These are phyloP conservation scores for Tipula unca DNA, from an alignment of 2,888 invertebrate species.

Conservation along the genomic window DNA sequence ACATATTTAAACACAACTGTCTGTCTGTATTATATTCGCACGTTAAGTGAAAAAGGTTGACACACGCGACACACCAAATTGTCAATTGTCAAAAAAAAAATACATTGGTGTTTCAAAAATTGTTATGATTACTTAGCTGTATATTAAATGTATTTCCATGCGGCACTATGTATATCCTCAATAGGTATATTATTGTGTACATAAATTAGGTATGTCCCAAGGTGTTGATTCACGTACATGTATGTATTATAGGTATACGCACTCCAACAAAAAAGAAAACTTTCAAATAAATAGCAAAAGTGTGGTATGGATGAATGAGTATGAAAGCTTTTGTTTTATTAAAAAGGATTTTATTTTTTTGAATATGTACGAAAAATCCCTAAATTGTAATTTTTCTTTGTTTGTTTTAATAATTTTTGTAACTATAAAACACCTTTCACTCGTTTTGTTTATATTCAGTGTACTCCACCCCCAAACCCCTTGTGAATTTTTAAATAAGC, in stretches of 20 bases:
- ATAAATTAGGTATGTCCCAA: background rate
- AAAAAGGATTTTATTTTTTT: background rate
- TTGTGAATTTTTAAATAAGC: background rate
- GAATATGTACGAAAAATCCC: background rate
- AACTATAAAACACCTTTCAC: background rate
- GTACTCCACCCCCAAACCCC: background rate
- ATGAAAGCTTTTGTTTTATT: background rate
- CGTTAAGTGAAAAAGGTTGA: background rate
- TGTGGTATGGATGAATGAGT: background rate
- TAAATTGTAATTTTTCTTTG: background rate
- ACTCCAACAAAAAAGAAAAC: background rate
- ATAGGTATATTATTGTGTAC: background rate
- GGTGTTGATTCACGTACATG: background rate
- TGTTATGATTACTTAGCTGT: background rate
- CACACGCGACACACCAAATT: background rate
- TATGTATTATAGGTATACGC: background rate
- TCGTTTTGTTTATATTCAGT: background rate
- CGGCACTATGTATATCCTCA: background rate
- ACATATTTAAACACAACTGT: too few relatives aligned
- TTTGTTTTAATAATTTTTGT: constrained; percentile 4
- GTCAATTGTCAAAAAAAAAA: background rate
- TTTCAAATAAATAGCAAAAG: background rate
- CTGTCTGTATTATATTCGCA: too few relatives aligned
- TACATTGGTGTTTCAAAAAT: background rate
- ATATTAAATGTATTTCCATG: background rate